Percentiles rank a stretch among this genome's conserved stretches.
phyloP scores from a whole-genome alignment of 2,888 invertebrate species.

The Stenurella melanura region DNA sequence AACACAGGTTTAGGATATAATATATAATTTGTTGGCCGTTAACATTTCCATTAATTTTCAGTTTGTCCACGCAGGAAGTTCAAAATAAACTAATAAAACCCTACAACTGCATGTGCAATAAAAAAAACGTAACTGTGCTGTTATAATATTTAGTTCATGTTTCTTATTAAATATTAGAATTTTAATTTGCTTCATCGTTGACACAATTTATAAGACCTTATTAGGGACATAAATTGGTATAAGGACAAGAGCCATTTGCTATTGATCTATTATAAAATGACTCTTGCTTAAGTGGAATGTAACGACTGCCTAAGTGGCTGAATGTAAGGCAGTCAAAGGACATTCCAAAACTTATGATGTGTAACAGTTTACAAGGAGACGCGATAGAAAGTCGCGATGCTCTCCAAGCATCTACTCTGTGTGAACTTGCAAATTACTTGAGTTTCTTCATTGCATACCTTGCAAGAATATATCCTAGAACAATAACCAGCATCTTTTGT shows the following conservation, averaged over 20 bases:
- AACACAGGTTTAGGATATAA: no score
- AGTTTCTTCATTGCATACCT: slow-evolving; percentile 59
- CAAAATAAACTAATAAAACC: no score
- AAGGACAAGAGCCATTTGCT: slow-evolving; percentile 4
- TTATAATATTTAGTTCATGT: no score
- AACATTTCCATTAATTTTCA: no score
- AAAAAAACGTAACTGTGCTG: no score
- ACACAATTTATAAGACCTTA: no score
- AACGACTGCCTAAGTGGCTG: slow-evolving; percentile 46
- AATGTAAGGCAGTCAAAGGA: slow-evolving; percentile 47
- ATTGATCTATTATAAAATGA: slow-evolving; percentile 25
- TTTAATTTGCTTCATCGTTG: no score
- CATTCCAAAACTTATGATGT: slow-evolving; percentile 54
- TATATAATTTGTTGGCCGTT: no score
- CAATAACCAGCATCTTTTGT: slow-evolving; percentile 58
- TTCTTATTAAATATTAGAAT: not conserved
- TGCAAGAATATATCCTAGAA: slow-evolving; percentile 50
- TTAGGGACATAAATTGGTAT: slow-evolving; percentile 5
- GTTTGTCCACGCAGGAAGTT: no score
- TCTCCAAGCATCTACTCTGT: slow-evolving; percentile 36
- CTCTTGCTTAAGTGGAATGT: slow-evolving; percentile 48
- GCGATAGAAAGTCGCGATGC: slow-evolving; percentile 13
- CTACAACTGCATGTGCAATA: no score
- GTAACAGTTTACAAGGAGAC: slow-evolving; percentile 44
- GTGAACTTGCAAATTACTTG: slow-evolving; percentile 60